phyloP scores from a whole-genome alignment of 2,113 vertebrate species.

The Phalacrocorax aristotelis region DNA sequence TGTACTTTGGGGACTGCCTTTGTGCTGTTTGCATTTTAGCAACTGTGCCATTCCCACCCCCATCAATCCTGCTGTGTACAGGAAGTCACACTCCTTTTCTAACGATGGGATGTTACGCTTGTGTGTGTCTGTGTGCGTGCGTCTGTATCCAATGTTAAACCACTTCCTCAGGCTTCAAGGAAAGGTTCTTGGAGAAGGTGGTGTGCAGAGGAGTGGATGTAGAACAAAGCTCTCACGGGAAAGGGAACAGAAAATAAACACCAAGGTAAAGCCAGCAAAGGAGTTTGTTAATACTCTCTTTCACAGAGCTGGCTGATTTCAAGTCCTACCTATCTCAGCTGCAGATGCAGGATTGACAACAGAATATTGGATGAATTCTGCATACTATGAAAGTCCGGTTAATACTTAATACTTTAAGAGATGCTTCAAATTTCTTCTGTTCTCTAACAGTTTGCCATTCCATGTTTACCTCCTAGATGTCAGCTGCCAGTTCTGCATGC shows the following conservation, averaged over 20 bases:
- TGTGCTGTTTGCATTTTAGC: neutral
- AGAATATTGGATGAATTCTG: neutral
- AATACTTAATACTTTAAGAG: neutral
- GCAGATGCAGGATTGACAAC: neutral
- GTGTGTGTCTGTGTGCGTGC: neutral
- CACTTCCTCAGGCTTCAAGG: conserved; percentile 21
- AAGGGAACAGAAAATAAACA: neutral
- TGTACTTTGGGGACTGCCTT: neutral
- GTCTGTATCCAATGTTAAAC: conserved; percentile 12
- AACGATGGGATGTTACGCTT: neutral
- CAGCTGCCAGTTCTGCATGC: neutral
- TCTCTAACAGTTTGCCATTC: neutral
- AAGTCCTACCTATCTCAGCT: neutral
- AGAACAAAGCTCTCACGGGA: neutral
- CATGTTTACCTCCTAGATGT: neutral
- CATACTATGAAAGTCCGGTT: neutral
- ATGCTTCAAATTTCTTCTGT: neutral
- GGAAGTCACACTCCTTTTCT: conserved; percentile 25
- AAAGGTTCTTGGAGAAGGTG: neutral
- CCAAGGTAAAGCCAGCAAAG: neutral
- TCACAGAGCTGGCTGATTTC: neutral
- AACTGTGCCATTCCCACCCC: neutral
- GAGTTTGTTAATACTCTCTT: neutral
- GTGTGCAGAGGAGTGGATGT: neutral
- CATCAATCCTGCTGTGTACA: neutral